Evolutionary conservation across 2,113 vertebrate species (phyloP), one percentile per base, ranked within the genome.

Genomic region (Microtus richardsoni): DNA sequence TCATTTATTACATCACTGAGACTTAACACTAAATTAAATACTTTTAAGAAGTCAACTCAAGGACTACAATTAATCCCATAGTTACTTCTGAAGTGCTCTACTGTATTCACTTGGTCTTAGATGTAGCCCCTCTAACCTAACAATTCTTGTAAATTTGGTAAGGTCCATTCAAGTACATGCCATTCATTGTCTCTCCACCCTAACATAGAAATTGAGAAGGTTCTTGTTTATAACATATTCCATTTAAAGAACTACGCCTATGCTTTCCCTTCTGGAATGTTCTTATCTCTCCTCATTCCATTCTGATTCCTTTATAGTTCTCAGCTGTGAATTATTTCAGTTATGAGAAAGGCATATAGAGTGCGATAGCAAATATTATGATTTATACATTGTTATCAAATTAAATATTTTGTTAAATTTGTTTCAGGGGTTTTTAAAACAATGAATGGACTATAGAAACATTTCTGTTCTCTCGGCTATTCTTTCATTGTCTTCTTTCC

Each of bases 361-460:
- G 64, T 62, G n/a, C 1, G 36, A 93, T 3, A 88, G 1, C 4
- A 58, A 84, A 88, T 47, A 70, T 73, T 87, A 54, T 62, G n/a
- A 71, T 71, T 86, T 85, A 82, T 1, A n/a, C 0, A 77, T 84
- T 88, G 36, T 66, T 64, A 78, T 41, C 26, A 54, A 71, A 74
- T 93, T 78, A 70, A 62, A 80, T 88, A 26, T 94, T 89, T 96
- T 95, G 83, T 68, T 86, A 68, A 86, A 22, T 64, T 75, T 93
- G 9, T 83, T 91, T 89, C 33, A 58, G 30, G 83, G 19, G 30
- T 85, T 93, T 70, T 17, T 11, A 82, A 86, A 83, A 33, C 3
- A 60, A 8, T 75, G 30, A 58, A 0, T 52, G 14, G 10, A 36
- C 70, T 80, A 54, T 0, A 89, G 21, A 93, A 44, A 66, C 22